Conservation (phyloP, 1,140 invertebrate genomes). For the Reticulitermes speratus region DNA sequence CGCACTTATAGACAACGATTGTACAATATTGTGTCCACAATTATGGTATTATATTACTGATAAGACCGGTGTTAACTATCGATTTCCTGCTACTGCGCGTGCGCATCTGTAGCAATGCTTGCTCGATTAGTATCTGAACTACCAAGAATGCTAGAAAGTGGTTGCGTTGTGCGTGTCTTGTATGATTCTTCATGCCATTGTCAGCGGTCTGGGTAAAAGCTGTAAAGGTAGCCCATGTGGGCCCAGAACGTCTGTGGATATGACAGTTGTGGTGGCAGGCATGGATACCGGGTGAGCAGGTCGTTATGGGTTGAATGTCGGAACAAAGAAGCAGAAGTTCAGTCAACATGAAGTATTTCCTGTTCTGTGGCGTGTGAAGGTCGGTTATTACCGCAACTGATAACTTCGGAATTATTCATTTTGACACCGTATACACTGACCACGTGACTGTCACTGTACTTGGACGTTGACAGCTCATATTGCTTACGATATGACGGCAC, state of each 20-base stretch:
- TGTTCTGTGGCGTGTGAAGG: too few species aligned
- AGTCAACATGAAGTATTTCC: background rate
- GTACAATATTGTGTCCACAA: too few species aligned
- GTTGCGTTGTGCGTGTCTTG: background rate
- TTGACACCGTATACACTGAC: too few species aligned
- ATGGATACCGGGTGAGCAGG: background rate
- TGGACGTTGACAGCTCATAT: too few species aligned
- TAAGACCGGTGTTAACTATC: background rate
- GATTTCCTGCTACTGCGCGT: background rate
- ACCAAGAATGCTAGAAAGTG: background rate
- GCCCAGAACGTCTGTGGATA: background rate
- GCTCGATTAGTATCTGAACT: background rate
- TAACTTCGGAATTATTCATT: too few species aligned
- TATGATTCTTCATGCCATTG: background rate
- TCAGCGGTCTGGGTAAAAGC: background rate
- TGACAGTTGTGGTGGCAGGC: background rate
- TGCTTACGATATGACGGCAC: too few species aligned
- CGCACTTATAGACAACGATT: too few species aligned
- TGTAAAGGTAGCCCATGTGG: background rate
- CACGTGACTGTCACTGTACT: too few species aligned
- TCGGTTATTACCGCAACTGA: too few species aligned
- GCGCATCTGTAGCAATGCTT: background rate
- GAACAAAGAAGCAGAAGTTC: too few species aligned
- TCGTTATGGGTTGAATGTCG: too few species aligned
- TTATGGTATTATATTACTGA: background rate